A percentile compares a stretch with the other conserved stretches of the same genome.
Evolutionary conservation across 2,113 vertebrate genomes (phyloP).

Genomic region (Protobothrops flavoviridis): DNA sequence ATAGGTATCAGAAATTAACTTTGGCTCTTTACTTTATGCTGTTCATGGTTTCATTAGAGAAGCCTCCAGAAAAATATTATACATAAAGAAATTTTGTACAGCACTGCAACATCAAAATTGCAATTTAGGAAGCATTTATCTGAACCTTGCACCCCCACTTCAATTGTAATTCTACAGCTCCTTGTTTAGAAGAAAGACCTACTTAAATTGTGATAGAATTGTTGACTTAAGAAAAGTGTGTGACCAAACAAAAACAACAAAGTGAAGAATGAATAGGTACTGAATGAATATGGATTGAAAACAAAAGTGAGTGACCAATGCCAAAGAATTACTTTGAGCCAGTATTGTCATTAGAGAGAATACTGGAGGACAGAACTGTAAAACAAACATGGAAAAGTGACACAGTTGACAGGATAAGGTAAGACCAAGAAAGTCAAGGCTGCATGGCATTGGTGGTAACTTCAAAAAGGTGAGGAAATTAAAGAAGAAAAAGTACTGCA

Average conservation of each 20-base stretch:
- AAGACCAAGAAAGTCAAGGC: background rate
- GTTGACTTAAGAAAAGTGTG: background rate
- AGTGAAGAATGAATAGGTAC: background rate
- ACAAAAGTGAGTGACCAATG: background rate
- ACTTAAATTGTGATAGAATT: background rate
- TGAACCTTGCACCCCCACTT: background rate
- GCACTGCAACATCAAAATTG: background rate
- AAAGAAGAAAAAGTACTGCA: background rate
- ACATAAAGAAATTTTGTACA: background rate
- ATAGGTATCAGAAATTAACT: background rate
- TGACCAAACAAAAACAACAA: background rate
- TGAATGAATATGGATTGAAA: background rate
- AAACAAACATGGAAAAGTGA: background rate
- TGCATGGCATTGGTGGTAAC: background rate
- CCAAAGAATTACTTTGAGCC: background rate
- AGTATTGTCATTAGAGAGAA: background rate
- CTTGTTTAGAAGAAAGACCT: background rate
- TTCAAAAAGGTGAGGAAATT: background rate
- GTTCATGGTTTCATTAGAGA: background rate
- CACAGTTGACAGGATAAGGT: background rate
- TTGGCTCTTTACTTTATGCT: background rate
- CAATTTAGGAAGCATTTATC: background rate
- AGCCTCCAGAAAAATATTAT: background rate
- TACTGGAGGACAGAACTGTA: background rate
- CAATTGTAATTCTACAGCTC: background rate